Evolutionary conservation across 2,797 vertebrate species (phyloP), one percentile per base, ranked within the genome.

Genomic region (Clarias pachynema): DNA sequence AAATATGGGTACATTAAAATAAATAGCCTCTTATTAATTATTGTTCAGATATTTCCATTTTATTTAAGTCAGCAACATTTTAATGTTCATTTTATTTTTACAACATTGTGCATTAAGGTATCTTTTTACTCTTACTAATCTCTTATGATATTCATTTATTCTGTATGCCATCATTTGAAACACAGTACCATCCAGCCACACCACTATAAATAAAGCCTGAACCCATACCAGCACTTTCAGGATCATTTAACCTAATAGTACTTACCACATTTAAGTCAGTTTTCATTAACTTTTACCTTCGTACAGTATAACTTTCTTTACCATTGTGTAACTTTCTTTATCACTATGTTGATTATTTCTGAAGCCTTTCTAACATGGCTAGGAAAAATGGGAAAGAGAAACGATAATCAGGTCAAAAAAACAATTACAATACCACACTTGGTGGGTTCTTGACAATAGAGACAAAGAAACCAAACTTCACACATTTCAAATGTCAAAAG

Each of bases 361-460:
- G 16, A 81, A 31, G 1, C 66, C 40, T 53, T 66, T 60, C 75
- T 79, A 62, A 79, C 31, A 62, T 62, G 75, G 57, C 29, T 49
- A 79, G 5, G 57, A n/a, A 49, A 49, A 49, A 49, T 29, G 20
- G 8, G 26, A 24, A 59, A 56, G 1, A 59, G 26, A 60, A 62
- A n/a, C 22, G 15, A 79, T 74, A n/a, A 75, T 24, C 31, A 59
- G 29, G 29, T 77, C 74, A 34, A 66, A 59, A 59, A 74, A 77
- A 59, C 20, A 34, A 34, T 34, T 24, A n/a, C n/a, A n/a, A n/a
- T n/a, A 34, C 4, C 29, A 18, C 14, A n/a, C 57, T 24, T 62
- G 56, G 74, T 34, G 29, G 0, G 22, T 60, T 60, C 22, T 31
- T 31, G 31, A 31, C 31, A 31, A 31, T 31, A 31, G 31, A 31